Evolutionary conservation across 2,113 vertebrate genomes (phyloP).

Genomic region (Axis porcinus): DNA sequence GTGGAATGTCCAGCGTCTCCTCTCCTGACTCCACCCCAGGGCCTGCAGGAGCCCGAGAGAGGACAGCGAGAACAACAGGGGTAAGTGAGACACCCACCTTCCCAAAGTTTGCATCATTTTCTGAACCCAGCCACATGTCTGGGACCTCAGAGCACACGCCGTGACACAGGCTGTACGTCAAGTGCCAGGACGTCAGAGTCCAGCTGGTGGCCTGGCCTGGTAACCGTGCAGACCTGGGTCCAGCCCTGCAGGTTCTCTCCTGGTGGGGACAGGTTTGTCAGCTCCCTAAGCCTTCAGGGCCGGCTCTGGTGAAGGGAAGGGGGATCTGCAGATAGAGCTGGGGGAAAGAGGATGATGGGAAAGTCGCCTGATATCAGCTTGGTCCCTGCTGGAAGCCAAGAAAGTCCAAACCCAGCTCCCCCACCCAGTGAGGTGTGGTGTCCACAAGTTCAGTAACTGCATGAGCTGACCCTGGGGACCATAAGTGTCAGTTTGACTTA

Average conservation of each 20-base stretch:
- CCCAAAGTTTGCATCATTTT: neutral
- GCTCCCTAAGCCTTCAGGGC: neutral
- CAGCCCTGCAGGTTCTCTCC: neutral
- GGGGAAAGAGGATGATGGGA: neutral
- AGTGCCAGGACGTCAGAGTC: neutral
- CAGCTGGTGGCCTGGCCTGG: neutral
- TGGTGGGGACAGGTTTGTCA: neutral
- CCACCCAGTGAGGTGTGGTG: neutral
- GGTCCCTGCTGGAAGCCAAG: neutral
- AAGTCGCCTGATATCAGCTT: neutral
- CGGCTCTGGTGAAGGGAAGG: neutral
- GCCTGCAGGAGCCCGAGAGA: neutral
- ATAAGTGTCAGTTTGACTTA: neutral
- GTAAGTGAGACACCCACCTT: neutral
- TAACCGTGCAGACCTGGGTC: neutral
- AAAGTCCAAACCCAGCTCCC: neutral
- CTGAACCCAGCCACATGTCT: rapidly evolving
- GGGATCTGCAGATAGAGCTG: neutral
- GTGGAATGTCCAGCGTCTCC: no score
- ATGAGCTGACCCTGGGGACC: neutral
- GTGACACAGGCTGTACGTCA: rapidly evolving
- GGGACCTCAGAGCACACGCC: neutral
- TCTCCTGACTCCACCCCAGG: neutral
- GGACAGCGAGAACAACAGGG: rapidly evolving
- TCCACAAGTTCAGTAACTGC: neutral